Percentiles rank a stretch among this genome's conserved stretches.
phyloP scores from a whole-genome alignment of 2,113 vertebrate genomes.

The Beaufortia kweichowensis region DNA sequence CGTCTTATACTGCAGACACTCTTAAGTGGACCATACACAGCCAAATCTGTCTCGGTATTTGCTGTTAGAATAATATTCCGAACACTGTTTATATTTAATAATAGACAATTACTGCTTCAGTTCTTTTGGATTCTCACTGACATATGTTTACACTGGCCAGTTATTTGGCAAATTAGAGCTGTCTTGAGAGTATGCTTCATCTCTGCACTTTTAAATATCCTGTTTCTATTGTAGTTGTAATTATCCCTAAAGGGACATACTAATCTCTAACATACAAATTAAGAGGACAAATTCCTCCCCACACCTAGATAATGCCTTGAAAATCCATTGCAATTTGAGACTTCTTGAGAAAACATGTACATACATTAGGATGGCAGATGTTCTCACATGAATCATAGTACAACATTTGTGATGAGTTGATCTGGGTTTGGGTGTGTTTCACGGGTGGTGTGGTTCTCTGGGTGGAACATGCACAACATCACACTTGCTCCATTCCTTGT shows the following conservation, averaged over 20 bases:
- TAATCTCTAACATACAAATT: slow-evolving; percentile 31
- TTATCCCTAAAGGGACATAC: neutral
- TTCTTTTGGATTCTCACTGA: neutral
- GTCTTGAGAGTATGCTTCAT: neutral
- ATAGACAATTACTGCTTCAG: neutral
- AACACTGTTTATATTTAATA: slow-evolving; percentile 7
- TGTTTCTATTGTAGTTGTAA: neutral
- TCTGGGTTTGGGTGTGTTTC: slow-evolving; percentile 16
- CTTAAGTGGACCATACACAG: neutral
- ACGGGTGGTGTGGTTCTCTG: slow-evolving; percentile 9
- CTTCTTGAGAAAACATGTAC: slow-evolving; percentile 1
- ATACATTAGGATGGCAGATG: slow-evolving; percentile 32
- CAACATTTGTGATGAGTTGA: neutral
- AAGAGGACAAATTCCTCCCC: slow-evolving; percentile 14
- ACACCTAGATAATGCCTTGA: slow-evolving; percentile 36
- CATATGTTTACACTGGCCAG: neutral
- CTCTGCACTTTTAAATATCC: neutral
- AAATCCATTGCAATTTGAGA: slow-evolving; percentile 35
- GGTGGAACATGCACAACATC: slow-evolving; percentile 6
- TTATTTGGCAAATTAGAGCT: no score
- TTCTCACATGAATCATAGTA: slow-evolving; percentile 39
- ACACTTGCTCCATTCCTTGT: neutral
- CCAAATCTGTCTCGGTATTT: neutral
- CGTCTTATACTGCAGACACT: slow-evolving; percentile 24
- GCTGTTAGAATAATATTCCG: neutral